A percentile compares a stretch with the other conserved stretches of the same genome.
phyloP scores from a whole-genome alignment of 2,113 vertebrate species.

The Prinia subflava region DNA sequence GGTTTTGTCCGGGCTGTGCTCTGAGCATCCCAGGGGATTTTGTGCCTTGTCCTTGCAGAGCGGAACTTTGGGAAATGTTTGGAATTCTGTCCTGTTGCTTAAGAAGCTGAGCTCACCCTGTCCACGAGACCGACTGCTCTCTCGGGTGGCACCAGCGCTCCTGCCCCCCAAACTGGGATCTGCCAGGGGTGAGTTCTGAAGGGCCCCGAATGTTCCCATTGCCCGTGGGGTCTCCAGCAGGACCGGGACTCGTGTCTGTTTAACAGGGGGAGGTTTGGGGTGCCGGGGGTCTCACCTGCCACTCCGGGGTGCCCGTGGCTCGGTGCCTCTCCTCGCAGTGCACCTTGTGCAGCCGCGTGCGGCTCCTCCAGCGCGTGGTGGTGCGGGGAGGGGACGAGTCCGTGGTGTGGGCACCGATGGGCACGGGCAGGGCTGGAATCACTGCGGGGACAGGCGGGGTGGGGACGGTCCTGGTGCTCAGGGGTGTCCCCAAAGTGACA shows the following conservation, averaged over 20 bases:
- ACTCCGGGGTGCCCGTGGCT: not conserved
- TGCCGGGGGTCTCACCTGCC: constrained; percentile 64
- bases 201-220: rapidly evolving
- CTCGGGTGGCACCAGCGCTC: not conserved
- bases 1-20: rapidly evolving
- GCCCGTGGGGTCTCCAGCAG: rapidly evolving
- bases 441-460: not conserved
- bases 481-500: rapidly evolving
- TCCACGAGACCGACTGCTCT: rapidly evolving
- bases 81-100: not conserved
- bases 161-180: rapidly evolving
- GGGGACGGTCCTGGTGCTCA: rapidly evolving
- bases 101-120: not conserved
- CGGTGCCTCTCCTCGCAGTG: constrained; percentile 67
- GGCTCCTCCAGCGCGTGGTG: constrained; percentile 58
- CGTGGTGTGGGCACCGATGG: not conserved
- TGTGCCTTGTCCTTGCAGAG: not conserved
- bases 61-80: rapidly evolving
- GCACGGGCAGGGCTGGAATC: constrained; percentile 55
- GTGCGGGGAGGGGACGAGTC: constrained; percentile 24
- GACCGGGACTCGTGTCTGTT: rapidly evolving
- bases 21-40: not conserved
- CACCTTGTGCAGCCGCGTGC: not conserved
- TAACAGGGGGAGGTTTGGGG: rapidly evolving
- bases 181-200: not conserved